Evolutionary conservation across 2,113 vertebrate genomes (phyloP), one percentile per base, ranked within the genome.

Genomic region (Eulemur rufifrons): DNA sequence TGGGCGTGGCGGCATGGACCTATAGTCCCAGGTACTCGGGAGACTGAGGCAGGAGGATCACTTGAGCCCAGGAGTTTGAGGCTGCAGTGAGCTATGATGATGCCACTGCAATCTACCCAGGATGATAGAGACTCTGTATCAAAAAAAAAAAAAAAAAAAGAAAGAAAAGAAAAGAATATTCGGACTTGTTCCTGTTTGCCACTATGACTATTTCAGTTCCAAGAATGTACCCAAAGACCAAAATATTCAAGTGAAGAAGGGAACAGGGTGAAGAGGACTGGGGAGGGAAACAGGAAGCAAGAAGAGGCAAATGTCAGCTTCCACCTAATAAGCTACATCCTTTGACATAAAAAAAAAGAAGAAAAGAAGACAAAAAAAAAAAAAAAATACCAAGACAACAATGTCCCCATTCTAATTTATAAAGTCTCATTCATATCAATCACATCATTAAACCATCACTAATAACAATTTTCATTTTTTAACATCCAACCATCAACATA

Each of bases 401-500:
- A 25, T 86, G 80, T 54, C 37, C 6, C 34, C 83, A 34, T 85
- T 71, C 27, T 89, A 95, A 59, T 45, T 77, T 50, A 76, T 39
- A 64, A 56, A 52, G 76, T n/a, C 54, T 92, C 20, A 37, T 92
- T 47, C 3, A 6, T 66, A 50, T 81, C 54, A n/a, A n/a, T 45
- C 25, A 81, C 4, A 39, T 27, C n/a, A 71, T 39, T 64, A 92
- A 77, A 50, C 21, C 13, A 80, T 69, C 25, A 84, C n/a, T 74
- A 84, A 32, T 34, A 68, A 34, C 32, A 93, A 64, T 83, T 91
- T 42, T 18, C 56, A 95, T 81, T 63, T 39, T 83, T 83, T 52
- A 61, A 52, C 3, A 85, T 59, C 71, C 84, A 85, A 87, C 54
- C n/a, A 97, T 66, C 11, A 73, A 96, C 83, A 82, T 29, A 88